Base-by-base conservation (phyloP, 2,797 vertebrate species). In the Echiichthys vipera region DNA sequence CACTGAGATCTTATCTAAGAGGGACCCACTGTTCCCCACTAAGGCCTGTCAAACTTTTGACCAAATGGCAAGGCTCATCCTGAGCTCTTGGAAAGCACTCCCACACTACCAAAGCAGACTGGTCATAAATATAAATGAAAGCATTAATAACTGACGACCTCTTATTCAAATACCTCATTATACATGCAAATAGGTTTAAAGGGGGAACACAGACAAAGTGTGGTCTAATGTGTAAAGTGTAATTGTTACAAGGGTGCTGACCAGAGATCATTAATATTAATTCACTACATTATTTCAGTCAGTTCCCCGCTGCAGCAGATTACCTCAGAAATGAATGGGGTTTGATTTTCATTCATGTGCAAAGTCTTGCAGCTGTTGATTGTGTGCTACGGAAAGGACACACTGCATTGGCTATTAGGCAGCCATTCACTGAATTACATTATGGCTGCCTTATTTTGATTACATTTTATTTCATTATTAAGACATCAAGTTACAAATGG, bases 121-220 rank as follows among this genome's bases (percentile, higher is more conserved):
- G 57, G 71, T 84, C 84, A 91, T 92, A 85, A 92, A 94, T 94
- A 93, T 91, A 92, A 90, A 94, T 93, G 84, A 72, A 77, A 63
- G 67, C 56, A 78, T 94, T 88, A 91, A 92, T 94, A 93, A 93
- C 87, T 89, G 74, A 94, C 87, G 74, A 75, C 77, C 75, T 73
- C 80, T 85, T 49, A 86, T 89, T 88, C 80, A 82, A 80, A 87
- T 62, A 71, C 70, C 77, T 89, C 80, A 91, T 94, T 86, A 84
- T 84, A 77, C 87, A 92, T 92, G 90, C 91, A 91, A 88, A 92
- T 84, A 63, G 79, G 64, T 83, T 88, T 84, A 83, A 87, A 74
- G 61, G 64, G 64, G 58, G 56, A 76, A 81, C 83, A 77, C 5
- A 42, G 81, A 72, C 79, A 78, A 77, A 79, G 75, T 66, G 80